Base-by-base conservation (phyloP, 1,140 invertebrate species). In the Chymomyza costata region DNA sequence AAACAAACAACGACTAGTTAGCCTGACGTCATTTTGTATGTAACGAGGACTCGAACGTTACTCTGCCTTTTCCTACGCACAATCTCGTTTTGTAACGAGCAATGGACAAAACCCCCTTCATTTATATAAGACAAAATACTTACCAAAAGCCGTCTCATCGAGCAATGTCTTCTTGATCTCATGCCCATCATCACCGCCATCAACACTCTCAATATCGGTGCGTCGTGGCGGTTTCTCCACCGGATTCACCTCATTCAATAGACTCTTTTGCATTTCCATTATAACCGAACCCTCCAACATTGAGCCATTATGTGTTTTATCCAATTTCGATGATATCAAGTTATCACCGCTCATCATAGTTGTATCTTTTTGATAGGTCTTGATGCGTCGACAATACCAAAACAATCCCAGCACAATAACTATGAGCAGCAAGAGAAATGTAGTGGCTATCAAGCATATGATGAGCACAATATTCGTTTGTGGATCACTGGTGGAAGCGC, bases 171-270 rank as follows among this genome's bases (percentile, higher is more conserved):
- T 90, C 74, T 93, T 94, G 16, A 93, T 87, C 82, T 94, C 93
- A 13, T 92, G 92, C 82, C 93, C 90, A 85, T 94, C 93, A 0
- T 92, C 93, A 3, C 89, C 90, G 1, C 89, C 90, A 30, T 89
- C 90, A 10, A 91, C 88, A 0, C 91, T 91, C 1, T 91, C 89
- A 15, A 91, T 89, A 28, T 90, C 90, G n/a, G 91, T 90, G 47
- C 92, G 86, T 13, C 92, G 86, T 0, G 93, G 92, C 1, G 93
- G 92, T 65, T 94, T 94, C 25, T 92, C 90, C 0, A 94, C 91
- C 0, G 93, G 93, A 86, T 94, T 94, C 11, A 94, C 92, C 11
- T 92, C 91, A 1, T 92, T 92, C 40, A 94, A 91, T 1, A 94
- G 86, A 53, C 92, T 92, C 81, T 94, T 95, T 64, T 93, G 92